These are phyloP conservation scores for Corbicula japonica DNA, from an alignment of 2,888 invertebrate genomes.

Conservation along the genomic window DNA sequence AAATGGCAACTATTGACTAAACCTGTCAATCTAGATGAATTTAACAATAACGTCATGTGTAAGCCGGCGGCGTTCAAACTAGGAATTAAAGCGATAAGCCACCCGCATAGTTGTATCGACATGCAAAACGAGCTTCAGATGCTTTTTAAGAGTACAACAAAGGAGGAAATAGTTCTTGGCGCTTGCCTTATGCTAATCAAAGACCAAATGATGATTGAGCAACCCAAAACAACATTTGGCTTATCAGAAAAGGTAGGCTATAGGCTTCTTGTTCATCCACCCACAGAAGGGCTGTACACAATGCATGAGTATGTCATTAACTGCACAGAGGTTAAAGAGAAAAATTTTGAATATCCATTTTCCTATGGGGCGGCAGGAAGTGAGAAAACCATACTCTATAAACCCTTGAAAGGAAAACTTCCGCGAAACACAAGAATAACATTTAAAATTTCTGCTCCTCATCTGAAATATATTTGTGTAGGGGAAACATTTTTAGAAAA, in stretches of 20 bases:
- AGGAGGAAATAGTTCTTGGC: no score
- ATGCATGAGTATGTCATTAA: conserved; percentile 40
- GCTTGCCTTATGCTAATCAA: no score
- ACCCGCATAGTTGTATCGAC: not conserved
- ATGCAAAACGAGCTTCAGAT: not conserved
- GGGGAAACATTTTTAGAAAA: conserved; percentile 18
- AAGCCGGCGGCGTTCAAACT: not conserved
- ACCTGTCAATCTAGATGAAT: not conserved
- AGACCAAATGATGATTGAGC: conserved; percentile 9
- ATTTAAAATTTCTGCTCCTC: conserved; percentile 31
- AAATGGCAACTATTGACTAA: conserved; percentile 7
- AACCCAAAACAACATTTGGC: conserved; percentile 18
- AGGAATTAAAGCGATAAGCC: not conserved
- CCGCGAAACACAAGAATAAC: conserved; percentile 17
- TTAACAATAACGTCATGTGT: not conserved
- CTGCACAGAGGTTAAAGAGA: conserved; percentile 27
- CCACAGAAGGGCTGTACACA: conserved; percentile 28
- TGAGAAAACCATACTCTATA: conserved; percentile 24
- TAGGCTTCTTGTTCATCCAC: conserved; percentile 38
- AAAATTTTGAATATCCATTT: conserved; percentile 38
- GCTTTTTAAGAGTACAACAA: not conserved
- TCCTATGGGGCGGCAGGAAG: conserved; percentile 8
- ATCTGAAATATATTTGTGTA: conserved; percentile 36
- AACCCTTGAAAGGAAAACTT: conserved; percentile 38
- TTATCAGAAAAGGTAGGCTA: conserved; percentile 5